Percentiles rank a stretch among this genome's conserved stretches.
phyloP scores from a whole-genome alignment of 1,140 invertebrate species.

The Rhopalosiphum padi region DNA sequence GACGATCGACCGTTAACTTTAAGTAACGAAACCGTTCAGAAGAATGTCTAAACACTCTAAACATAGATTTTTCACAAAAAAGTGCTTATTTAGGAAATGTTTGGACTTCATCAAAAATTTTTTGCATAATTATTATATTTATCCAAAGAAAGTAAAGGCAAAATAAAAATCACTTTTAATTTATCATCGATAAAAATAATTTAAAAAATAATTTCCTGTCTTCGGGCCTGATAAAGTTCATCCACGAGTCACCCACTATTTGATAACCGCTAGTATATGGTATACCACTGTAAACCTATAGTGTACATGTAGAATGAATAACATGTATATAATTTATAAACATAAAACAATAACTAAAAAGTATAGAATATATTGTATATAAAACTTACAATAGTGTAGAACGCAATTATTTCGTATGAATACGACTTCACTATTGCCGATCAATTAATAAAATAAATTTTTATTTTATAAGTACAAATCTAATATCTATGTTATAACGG shows the following conservation, averaged over 20 bases:
- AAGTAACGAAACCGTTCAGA: neutral
- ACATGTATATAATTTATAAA: too few species aligned
- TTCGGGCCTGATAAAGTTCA: too few species aligned
- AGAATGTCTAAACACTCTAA: neutral
- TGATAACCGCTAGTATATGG: neutral
- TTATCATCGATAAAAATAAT: too few species aligned
- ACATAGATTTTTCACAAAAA: neutral
- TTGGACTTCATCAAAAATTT: too few species aligned
- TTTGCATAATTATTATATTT: too few species aligned
- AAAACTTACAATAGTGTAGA: neutral
- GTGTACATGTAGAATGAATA: neutral
- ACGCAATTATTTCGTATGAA: neutral
- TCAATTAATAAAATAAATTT: neutral
- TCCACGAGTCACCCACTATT: too few species aligned
- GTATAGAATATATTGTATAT: neutral
- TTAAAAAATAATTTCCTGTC: too few species aligned
- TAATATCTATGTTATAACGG: neutral
- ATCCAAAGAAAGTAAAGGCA: too few species aligned
- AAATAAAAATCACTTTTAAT: too few species aligned
- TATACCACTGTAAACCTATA: too few species aligned
- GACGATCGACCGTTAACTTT: neutral
- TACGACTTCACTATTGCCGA: neutral
- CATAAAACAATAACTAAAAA: neutral
- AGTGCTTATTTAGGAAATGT: too few species aligned
- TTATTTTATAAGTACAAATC: neutral